Conservation (phyloP, 2,113 vertebrate species). For the Ancistrus triradiatus region DNA sequence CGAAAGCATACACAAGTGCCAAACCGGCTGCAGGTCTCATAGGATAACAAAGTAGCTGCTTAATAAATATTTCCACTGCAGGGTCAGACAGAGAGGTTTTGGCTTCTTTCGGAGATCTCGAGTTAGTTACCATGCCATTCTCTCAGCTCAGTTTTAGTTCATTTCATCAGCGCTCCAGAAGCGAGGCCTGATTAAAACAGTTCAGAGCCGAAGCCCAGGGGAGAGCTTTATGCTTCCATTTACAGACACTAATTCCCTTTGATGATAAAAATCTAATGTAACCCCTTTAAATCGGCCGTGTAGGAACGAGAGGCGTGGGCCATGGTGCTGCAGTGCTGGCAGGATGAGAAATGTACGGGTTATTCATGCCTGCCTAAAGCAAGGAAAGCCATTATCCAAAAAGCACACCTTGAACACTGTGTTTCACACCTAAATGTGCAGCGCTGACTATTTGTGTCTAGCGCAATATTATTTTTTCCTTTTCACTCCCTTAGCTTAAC, state of each 20-base stretch:
- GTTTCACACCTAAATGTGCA: slow-evolving; percentile 21
- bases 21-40: too few relatives aligned
- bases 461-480: slow-evolving; percentile 10
- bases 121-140: slow-evolving; percentile 13
- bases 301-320: slow-evolving; percentile 26
- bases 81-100: not conserved
- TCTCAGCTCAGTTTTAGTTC: not conserved
- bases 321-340: slow-evolving; percentile 6
- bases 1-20: too few relatives aligned
- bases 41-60: too few relatives aligned
- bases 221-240: slow-evolving; percentile 46
- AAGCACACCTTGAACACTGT: slow-evolving; percentile 19
- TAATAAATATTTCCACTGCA: too few relatives aligned
- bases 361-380: slow-evolving; percentile 37
- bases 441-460: slow-evolving; percentile 16
- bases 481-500: slow-evolving; percentile 2
- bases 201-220: slow-evolving; percentile 32
- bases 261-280: slow-evolving; percentile 52
- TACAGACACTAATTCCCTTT: slow-evolving; percentile 52
- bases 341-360: slow-evolving; percentile 33
- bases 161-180: slow-evolving; percentile 33
- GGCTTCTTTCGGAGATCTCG: too few relatives aligned
- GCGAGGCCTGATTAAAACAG: slow-evolving; percentile 40
- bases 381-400: slow-evolving; percentile 45
- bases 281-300: slow-evolving; percentile 40